Conservation (phyloP, 2,888 invertebrate genomes). For the Xanthorhoe designata region DNA sequence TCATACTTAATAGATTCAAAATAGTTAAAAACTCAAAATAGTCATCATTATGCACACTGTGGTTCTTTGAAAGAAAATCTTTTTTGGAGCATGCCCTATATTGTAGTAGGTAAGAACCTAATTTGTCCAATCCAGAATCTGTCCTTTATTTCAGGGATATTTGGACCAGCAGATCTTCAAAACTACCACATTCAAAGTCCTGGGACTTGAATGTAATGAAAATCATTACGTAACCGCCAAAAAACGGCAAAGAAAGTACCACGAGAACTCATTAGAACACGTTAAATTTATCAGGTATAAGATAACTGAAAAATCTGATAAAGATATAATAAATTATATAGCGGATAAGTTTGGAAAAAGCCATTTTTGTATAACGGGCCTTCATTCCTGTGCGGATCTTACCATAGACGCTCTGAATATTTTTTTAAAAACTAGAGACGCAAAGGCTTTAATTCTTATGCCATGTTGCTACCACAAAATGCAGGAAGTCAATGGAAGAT, state of each 20-base stretch:
- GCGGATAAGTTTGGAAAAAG: slow-evolving; percentile 65
- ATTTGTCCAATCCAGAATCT: too few relatives aligned
- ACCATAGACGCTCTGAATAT: slow-evolving; percentile 88
- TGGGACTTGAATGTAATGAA: slow-evolving; percentile 88
- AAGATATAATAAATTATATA: slow-evolving; percentile 71
- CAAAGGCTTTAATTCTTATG: slow-evolving; percentile 87
- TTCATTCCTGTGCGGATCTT: slow-evolving; percentile 93
- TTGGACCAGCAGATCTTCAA: slow-evolving; percentile 88
- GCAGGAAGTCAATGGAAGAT: slow-evolving; percentile 57
- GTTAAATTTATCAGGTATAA: slow-evolving; percentile 87
- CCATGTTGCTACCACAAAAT: slow-evolving; percentile 94
- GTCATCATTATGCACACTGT: too few relatives aligned
- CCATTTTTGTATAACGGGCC: slow-evolving; percentile 82
- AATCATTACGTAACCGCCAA: slow-evolving; percentile 85
- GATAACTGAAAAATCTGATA: slow-evolving; percentile 80
- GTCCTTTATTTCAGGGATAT: slow-evolving; percentile 87
- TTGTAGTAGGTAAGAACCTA: too few relatives aligned
- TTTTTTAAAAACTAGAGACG: slow-evolving; percentile 85
- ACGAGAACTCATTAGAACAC: slow-evolving; percentile 75
- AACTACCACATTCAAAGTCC: slow-evolving; percentile 84
- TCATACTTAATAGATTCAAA: too few relatives aligned
- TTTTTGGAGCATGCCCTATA: not conserved
- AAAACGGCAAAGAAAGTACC: slow-evolving; percentile 83
- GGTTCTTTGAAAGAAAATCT: too few relatives aligned
- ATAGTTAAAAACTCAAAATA: too few relatives aligned